These are phyloP conservation scores for Pampusana beccarii DNA, from an alignment of 2,113 vertebrate genomes.

Conservation along the genomic window DNA sequence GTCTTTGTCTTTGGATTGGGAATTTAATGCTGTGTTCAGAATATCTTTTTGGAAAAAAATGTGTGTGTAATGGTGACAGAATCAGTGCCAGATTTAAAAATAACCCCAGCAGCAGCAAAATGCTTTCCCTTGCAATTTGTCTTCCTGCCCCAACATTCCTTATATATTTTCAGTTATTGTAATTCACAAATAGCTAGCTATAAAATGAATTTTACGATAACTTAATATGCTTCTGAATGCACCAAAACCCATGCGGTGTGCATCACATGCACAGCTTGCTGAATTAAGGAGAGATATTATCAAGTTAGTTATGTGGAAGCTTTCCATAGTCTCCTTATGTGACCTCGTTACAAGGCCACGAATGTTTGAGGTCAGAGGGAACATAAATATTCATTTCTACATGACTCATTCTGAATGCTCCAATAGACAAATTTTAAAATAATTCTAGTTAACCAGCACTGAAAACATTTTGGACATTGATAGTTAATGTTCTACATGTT, in stretches of 20 bases:
- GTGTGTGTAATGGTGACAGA: conserved; percentile 13
- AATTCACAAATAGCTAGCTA: conserved; percentile 64
- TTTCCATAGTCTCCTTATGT: conserved; percentile 82
- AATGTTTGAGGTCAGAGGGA: conserved; percentile 79
- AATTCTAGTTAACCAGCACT: conserved; percentile 69
- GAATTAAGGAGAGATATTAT: conserved; percentile 64
- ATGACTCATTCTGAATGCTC: conserved; percentile 72
- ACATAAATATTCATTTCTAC: conserved; percentile 73
- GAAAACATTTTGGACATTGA: conserved; percentile 59
- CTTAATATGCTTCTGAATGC: conserved; percentile 44
- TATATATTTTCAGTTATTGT: conserved; percentile 54
- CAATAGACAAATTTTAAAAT: conserved; percentile 68
- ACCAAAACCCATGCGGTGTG: conserved; percentile 59
- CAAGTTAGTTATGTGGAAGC: conserved; percentile 76
- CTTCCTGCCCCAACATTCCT: conserved; percentile 7
- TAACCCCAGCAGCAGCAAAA: conserved; percentile 42
- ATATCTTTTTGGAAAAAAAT: conserved; percentile 13
- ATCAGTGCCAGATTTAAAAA: conserved; percentile 59
- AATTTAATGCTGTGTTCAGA: conserved; percentile 5
- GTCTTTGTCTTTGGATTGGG: background rate
- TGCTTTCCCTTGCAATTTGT: conserved; percentile 45
- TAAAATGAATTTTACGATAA: conserved; percentile 51
- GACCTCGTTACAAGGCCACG: conserved; percentile 76
- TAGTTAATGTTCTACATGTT: conserved; percentile 14
- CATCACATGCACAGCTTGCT: conserved; percentile 49